phyloP scores from a whole-genome alignment of 2,797 vertebrate genomes.

The Amniataba percoides region DNA sequence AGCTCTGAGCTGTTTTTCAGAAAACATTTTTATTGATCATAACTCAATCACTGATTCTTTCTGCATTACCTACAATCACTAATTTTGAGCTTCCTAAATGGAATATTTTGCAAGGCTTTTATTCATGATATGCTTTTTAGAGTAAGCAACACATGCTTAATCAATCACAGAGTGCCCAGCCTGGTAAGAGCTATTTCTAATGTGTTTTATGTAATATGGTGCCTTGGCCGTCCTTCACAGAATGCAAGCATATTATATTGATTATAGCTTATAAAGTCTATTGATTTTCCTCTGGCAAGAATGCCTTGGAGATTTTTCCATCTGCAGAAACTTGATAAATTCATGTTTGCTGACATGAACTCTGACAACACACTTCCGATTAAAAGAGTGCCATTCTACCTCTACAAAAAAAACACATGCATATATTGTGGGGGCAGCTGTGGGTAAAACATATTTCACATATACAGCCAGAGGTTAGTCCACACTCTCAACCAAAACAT shows the following conservation, averaged over 20 bases:
- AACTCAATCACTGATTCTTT: neutral
- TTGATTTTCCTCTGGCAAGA: conserved; percentile 28
- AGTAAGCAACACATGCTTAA: too few species aligned
- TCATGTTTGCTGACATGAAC: conserved; percentile 16
- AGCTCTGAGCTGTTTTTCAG: neutral
- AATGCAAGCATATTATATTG: neutral
- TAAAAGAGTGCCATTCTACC: neutral
- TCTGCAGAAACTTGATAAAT: conserved; percentile 26
- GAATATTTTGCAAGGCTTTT: neutral
- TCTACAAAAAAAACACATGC: conserved; percentile 8
- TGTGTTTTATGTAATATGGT: neutral
- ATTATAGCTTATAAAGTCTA: neutral
- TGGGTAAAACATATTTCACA: conserved; percentile 25
- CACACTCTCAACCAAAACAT: conserved; percentile 31
- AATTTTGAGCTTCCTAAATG: neutral
- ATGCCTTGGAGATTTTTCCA: conserved; percentile 19
- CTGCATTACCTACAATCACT: neutral
- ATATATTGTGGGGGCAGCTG: conserved; percentile 1
- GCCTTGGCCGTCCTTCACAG: neutral
- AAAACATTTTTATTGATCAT: neutral
- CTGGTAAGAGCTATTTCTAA: neutral
- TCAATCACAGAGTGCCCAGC: neutral
- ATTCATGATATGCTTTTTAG: neutral
- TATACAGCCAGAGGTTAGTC: conserved; percentile 14
- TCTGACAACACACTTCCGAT: conserved; percentile 19